These are phyloP conservation scores for Meloidogyne chitwoodi DNA, from an alignment of 1,140 invertebrate species.

Conservation along the genomic window DNA sequence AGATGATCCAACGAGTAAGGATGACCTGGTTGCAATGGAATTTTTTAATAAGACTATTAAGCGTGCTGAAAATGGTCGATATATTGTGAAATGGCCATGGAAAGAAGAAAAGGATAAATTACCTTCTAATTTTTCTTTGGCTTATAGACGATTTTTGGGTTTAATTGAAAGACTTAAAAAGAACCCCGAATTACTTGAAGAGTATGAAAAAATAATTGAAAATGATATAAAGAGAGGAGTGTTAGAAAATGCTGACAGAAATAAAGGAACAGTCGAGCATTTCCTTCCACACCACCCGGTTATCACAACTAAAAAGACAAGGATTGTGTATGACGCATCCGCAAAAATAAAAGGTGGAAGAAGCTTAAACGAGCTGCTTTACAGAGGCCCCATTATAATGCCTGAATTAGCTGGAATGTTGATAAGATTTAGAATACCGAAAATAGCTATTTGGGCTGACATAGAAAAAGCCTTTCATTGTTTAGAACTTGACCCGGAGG, in stretches of 20 bases:
- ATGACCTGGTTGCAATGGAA: neutral
- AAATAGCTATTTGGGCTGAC: too few relatives aligned
- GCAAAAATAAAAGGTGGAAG: too few relatives aligned
- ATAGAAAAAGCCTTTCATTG: too few relatives aligned
- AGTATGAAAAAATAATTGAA: neutral
- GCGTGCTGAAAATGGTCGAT: neutral
- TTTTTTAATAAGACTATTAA: neutral
- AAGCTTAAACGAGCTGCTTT: too few relatives aligned
- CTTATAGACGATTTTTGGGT: neutral
- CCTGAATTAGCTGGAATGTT: too few relatives aligned
- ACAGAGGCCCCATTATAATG: too few relatives aligned
- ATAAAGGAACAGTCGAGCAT: neutral
- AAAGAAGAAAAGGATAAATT: neutral
- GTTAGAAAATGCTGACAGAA: neutral
- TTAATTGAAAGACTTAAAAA: neutral
- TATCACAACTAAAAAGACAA: too few relatives aligned
- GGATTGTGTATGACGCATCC: neutral
- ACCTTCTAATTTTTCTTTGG: neutral
- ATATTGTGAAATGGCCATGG: neutral
- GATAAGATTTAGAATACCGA: too few relatives aligned
- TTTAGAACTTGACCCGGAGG: neutral
- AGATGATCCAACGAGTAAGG: neutral
- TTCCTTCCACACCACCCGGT: constrained; percentile 14
- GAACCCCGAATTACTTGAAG: neutral
- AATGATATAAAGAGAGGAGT: neutral